Evolutionary conservation across 1,140 invertebrate genomes (phyloP).

Genomic region (Chelonus insularis): DNA sequence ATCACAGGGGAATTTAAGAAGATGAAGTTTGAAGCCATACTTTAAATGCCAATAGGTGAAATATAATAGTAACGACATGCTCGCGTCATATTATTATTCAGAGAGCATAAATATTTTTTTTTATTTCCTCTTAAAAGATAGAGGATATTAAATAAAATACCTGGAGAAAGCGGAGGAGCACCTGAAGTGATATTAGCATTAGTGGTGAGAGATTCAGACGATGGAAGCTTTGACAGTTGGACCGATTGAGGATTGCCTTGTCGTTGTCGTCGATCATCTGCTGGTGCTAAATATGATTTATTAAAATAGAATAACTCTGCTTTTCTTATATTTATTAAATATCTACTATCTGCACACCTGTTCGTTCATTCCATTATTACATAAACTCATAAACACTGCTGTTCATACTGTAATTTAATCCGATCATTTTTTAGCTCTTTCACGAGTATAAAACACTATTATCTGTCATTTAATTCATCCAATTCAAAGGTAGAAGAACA

Average conservation of each 20-base stretch:
- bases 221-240: conserved; percentile 55
- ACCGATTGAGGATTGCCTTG: conserved; percentile 51
- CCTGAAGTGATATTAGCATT: conserved; percentile 45
- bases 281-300: conserved; percentile 45
- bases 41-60: conserved; percentile 31
- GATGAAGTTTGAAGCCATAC: conserved; percentile 21
- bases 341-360: conserved; percentile 3
- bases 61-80: conserved; percentile 1
- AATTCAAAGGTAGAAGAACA: too few species aligned
- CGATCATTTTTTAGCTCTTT: too few species aligned
- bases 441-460: too few species aligned
- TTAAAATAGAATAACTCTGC: conserved; percentile 27
- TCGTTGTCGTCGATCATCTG: conserved; percentile 51
- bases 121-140: too few species aligned
- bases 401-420: too few species aligned
- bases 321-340: conserved; percentile 4
- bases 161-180: conserved; percentile 53
- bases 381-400: too few species aligned
- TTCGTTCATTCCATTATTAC: background rate
- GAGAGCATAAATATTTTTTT: conserved; percentile 12
- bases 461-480: too few species aligned
- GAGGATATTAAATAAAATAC: conserved; percentile 48
- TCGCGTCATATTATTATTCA: background rate
- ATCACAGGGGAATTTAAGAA: background rate
- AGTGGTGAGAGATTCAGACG: conserved; percentile 52